Evolutionary conservation across 2,113 vertebrate species (phyloP).

Genomic region (Indri indri): DNA sequence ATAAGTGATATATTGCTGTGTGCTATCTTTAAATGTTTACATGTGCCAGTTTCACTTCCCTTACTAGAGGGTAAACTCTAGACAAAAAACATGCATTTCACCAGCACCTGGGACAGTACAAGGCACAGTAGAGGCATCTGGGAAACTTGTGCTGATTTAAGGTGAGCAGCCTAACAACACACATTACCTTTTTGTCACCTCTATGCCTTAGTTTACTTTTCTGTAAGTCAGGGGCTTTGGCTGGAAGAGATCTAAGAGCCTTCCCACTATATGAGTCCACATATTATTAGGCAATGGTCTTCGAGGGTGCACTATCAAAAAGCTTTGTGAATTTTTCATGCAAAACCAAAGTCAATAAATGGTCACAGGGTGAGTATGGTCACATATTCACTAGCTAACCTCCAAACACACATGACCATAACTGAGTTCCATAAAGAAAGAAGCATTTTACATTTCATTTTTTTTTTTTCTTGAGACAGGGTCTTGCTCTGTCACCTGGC

Average conservation of each 20-base stretch:
- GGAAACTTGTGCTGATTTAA: not conserved
- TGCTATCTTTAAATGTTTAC: not conserved
- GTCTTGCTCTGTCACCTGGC: too few relatives aligned
- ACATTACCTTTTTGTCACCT: not conserved
- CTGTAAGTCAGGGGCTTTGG: not conserved
- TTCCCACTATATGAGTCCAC: not conserved
- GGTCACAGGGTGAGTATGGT: not conserved
- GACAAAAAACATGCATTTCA: not conserved
- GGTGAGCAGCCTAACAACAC: not conserved
- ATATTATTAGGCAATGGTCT: not conserved
- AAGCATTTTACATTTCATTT: not conserved
- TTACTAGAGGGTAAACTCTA: not conserved
- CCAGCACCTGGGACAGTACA: not conserved
- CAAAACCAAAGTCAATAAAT: not conserved
- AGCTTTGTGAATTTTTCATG: not conserved
- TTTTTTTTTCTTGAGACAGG: too few relatives aligned
- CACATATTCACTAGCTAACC: not conserved
- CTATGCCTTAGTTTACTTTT: not conserved
- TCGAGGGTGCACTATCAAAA: not conserved
- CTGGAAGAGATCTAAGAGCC: not conserved
- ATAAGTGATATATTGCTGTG: not conserved
- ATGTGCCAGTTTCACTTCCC: not conserved
- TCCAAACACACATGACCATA: not conserved
- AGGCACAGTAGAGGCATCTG: not conserved
- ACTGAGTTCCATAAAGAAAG: constrained; percentile 40